phyloP scores from a whole-genome alignment of 2,113 vertebrate species.

The Phocoena sinus region DNA sequence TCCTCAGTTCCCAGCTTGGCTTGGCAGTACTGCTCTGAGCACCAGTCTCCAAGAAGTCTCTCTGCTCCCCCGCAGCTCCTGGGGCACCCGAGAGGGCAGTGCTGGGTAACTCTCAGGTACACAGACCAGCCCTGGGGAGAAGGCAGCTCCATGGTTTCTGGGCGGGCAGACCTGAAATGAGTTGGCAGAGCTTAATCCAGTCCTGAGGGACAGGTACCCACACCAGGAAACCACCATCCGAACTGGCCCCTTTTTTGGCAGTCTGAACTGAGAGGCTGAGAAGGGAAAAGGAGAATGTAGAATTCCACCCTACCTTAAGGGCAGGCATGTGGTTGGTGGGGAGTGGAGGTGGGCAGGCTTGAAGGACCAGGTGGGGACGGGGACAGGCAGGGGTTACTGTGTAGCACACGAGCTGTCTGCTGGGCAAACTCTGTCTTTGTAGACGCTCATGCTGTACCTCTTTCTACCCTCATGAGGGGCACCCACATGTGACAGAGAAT shows the following conservation, averaged over 20 bases:
- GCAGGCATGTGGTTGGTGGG: background rate
- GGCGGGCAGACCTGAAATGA: conserved; percentile 36
- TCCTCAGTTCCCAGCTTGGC: conserved; percentile 56
- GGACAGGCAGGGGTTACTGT: background rate
- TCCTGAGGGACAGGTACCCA: conserved; percentile 70
- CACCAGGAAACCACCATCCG: conserved; percentile 66
- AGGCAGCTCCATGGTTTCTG: background rate
- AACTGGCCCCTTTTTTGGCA: conserved; percentile 68
- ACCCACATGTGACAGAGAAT: background rate
- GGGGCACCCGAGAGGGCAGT: conserved; percentile 63
- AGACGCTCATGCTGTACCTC: background rate
- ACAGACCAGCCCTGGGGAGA: conserved; percentile 11
- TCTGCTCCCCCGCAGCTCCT: conserved; percentile 21
- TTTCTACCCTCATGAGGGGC: background rate
- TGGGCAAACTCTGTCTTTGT: background rate
- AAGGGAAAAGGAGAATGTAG: conserved; percentile 27
- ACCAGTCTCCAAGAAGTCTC: conserved; percentile 59
- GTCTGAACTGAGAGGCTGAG: conserved; percentile 3
- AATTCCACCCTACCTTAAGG: conserved; percentile 33
- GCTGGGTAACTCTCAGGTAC: conserved; percentile 23
- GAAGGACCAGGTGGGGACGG: background rate
- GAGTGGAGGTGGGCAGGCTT: background rate
- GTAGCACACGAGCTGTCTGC: background rate
- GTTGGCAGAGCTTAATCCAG: conserved; percentile 40
- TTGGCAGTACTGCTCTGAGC: conserved; percentile 51